These are phyloP conservation scores for Drosophila testacea DNA, from an alignment of 2,888 invertebrate species.

Conservation along the genomic window DNA sequence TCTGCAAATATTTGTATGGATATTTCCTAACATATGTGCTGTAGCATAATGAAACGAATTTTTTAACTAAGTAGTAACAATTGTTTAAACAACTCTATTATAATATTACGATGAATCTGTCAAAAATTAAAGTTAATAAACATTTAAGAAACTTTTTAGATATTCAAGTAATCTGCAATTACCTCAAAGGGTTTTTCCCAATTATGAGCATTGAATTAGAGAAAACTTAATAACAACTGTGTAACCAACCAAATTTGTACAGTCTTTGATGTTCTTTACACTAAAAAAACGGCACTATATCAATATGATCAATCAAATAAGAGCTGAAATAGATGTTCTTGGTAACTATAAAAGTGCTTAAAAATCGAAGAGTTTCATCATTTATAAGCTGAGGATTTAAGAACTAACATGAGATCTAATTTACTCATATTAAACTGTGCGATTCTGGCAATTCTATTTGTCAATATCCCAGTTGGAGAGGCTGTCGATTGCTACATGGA, in stretches of 20 bases:
- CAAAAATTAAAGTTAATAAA: conserved; percentile 8
- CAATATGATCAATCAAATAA: too few relatives aligned
- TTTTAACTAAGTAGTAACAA: too few relatives aligned
- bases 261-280: not conserved
- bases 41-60: too few relatives aligned
- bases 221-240: conserved; percentile 1
- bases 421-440: not conserved
- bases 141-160: conserved; percentile 7
- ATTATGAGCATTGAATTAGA: too few relatives aligned
- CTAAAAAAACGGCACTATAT: not conserved
- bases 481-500: not conserved
- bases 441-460: not conserved
- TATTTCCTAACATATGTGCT: too few relatives aligned
- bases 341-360: not conserved
- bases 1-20: too few relatives aligned
- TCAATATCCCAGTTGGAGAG: not conserved
- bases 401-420: not conserved
- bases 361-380: not conserved
- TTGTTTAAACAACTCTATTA: not conserved
- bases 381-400: not conserved
- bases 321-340: not conserved
- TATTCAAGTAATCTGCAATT: not conserved
- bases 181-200: too few relatives aligned
- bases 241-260: not conserved
- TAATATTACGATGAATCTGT: conserved; percentile 6